Conservation (phyloP, 2,888 invertebrate genomes). For the Tribolium freemani region DNA sequence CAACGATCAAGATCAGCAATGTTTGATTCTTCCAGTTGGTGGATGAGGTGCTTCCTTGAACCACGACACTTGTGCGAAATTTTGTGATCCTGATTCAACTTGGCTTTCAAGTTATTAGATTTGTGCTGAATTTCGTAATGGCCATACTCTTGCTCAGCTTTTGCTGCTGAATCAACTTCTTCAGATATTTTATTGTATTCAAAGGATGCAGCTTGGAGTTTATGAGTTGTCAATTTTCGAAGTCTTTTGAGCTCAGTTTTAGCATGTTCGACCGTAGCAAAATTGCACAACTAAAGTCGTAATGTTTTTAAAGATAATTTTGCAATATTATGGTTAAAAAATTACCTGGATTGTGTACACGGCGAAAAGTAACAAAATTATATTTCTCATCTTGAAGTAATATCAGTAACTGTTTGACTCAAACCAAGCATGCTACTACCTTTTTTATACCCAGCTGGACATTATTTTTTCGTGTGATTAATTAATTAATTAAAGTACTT, state of each 20-base stretch:
- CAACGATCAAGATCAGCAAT: neutral
- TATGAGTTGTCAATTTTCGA: neutral
- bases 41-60: neutral
- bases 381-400: neutral
- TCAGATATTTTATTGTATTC: neutral
- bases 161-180: neutral
- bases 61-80: neutral
- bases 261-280: neutral
- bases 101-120: neutral
- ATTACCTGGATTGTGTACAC: neutral
- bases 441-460: too few relatives aligned
- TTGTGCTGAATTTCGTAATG: neutral
- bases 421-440: too few relatives aligned
- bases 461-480: too few relatives aligned
- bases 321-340: neutral
- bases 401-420: too few relatives aligned
- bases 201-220: neutral
- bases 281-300: neutral
- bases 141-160: neutral
- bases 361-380: neutral
- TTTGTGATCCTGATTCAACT: neutral
- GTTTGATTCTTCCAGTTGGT: neutral
- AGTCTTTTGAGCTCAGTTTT: neutral
- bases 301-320: too few relatives aligned
- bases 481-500: too few relatives aligned